These are phyloP conservation scores for Stratiolaelaps scimitus DNA, from an alignment of 1,140 invertebrate species.

Conservation along the genomic window DNA sequence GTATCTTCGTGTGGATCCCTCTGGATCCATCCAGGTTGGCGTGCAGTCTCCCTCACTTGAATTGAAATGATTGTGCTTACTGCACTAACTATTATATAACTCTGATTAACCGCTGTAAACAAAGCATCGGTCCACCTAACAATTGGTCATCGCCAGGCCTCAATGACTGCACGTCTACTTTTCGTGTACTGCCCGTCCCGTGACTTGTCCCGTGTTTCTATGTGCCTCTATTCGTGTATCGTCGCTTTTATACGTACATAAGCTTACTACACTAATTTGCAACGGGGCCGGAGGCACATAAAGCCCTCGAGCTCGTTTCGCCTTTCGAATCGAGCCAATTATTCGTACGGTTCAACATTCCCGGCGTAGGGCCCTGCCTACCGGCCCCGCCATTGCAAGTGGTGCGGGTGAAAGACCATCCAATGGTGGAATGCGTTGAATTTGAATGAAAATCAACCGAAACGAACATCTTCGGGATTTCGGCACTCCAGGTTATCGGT, in stretches of 20 bases:
- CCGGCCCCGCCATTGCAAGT: conserved; percentile 14
- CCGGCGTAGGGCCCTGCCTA: not conserved
- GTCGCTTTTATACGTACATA: conserved; percentile 28
- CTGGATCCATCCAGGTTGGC: too few species aligned
- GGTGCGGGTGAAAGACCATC: conserved; percentile 28
- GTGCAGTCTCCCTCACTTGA: too few species aligned
- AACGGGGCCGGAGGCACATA: not conserved
- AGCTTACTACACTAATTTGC: conserved; percentile 28
- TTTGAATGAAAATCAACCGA: not conserved
- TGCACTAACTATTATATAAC: too few species aligned
- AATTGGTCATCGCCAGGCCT: too few species aligned
- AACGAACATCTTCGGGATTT: too few species aligned
- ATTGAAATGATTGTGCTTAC: too few species aligned
- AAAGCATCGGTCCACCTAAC: too few species aligned
- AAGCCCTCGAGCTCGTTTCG: not conserved
- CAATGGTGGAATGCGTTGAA: conserved; percentile 29
- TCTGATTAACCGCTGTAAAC: too few species aligned
- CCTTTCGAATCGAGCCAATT: too few species aligned
- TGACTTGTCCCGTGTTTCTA: conserved; percentile 2
- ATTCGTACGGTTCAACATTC: not conserved
- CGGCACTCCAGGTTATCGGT: too few species aligned
- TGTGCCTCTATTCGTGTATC: conserved; percentile 24
- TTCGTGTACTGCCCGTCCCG: conserved; percentile 8
- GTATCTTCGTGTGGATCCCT: too few species aligned
- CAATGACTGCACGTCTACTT: conserved; percentile 8